Base-by-base conservation (phyloP, 1,140 invertebrate species). In the Hylaeus volcanicus region DNA sequence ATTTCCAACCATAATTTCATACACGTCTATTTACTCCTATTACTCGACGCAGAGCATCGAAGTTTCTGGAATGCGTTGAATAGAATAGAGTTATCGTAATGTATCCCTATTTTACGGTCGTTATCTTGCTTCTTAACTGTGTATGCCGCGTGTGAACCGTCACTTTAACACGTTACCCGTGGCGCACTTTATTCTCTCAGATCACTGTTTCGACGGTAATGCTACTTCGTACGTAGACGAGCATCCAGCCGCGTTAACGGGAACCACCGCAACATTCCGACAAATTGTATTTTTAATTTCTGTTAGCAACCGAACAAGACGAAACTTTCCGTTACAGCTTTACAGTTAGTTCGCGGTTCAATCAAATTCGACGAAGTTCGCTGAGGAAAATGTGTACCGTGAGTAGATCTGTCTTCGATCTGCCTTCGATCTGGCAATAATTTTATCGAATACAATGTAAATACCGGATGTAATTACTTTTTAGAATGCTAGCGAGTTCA, bases 271-370 rank as follows among this genome's bases (percentile, higher is more conserved):
- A 66, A 76, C 63, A 45, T 58, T 56, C 9, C 37, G 58, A 26
- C 45, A 76, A 77, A 70, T 70, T 51, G 55, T 69, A 77, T 77
- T 77, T 77, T 72, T 79, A 55, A 58, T 64, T 12, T 5, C 45
- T 6, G 11, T 15, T 37, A 8, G n/a, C 41, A 58, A 68, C 64
- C n/a, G 15, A 56, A 39, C 8, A 39, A 12, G 76, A 78, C 45
- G 51, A 64, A 78, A 72, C 68, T 72, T 71, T 15, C 68, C 58
- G 37, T 45, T n/a, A 48, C 37, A 41, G 66, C n/a, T 78, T 64
- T 53, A 72, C 60, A 12, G 41, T 64, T 79, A 73, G 11, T 69
- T n/a, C 26, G 1, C 14, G 14, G n/a, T 48, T 15, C 51, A 66
- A 74, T 74, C 41, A 9, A 68, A 74, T 74, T 60, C 37, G 37